These are phyloP conservation scores for Creontiades dilutus DNA, from an alignment of 2,888 invertebrate species.

Conservation along the genomic window DNA sequence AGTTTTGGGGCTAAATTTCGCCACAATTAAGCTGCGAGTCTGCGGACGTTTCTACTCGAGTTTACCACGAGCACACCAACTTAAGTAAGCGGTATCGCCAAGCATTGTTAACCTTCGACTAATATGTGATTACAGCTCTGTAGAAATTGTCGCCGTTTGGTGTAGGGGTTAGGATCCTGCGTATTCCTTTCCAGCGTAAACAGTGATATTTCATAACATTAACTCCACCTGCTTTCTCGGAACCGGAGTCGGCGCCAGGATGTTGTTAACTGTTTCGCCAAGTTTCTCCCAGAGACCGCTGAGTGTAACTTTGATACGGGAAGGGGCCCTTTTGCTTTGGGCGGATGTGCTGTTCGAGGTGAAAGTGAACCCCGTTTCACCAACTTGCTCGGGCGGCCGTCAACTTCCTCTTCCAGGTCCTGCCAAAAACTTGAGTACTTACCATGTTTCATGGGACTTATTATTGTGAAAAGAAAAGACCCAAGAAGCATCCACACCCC, in stretches of 20 bases:
- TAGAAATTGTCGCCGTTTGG: slow-evolving; percentile 43
- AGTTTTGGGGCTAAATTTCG: too few relatives aligned
- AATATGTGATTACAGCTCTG: slow-evolving; percentile 23
- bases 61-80: neutral
- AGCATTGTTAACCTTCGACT: slow-evolving; percentile 4
- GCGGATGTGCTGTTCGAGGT: slow-evolving; percentile 22
- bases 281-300: slow-evolving; percentile 32
- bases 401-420: neutral
- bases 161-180: neutral
- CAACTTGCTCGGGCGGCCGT: neutral
- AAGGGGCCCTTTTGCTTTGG: neutral
- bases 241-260: slow-evolving; percentile 44
- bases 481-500: neutral
- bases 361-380: slow-evolving; percentile 3
- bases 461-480: slow-evolving; percentile 10
- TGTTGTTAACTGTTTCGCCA: slow-evolving; percentile 59
- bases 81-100: neutral
- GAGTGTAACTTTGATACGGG: slow-evolving; percentile 53
- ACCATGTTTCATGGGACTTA: neutral
- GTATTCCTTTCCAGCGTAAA: slow-evolving; percentile 14
- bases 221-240: slow-evolving; percentile 44
- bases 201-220: slow-evolving; percentile 61
- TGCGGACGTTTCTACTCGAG: neutral
- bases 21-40: too few relatives aligned
- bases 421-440: slow-evolving; percentile 17